phyloP scores from a whole-genome alignment of 2,888 invertebrate species.

The Chrysolina haemoptera region DNA sequence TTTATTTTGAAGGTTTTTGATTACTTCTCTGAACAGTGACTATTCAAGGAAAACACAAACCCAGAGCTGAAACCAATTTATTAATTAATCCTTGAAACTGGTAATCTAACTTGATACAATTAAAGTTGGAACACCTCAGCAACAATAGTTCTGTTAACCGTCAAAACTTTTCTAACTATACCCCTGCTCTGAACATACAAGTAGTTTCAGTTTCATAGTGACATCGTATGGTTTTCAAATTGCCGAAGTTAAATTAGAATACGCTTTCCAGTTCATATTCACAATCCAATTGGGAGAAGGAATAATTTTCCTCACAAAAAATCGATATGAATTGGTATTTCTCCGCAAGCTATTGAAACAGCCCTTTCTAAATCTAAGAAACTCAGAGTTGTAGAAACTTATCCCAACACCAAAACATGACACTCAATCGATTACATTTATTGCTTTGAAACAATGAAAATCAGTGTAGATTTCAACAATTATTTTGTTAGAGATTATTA shows the following conservation, averaged over 20 bases:
- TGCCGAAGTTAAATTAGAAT: slow-evolving; percentile 10
- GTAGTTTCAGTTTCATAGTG: slow-evolving; percentile 12
- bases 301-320: no score
- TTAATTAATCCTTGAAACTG: not conserved
- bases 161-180: slow-evolving; percentile 14
- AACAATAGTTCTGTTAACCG: slow-evolving; percentile 12
- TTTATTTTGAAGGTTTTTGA: not conserved
- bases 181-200: slow-evolving; percentile 9
- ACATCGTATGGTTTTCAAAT: slow-evolving; percentile 10
- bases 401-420: no score
- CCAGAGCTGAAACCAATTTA: not conserved
- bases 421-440: no score
- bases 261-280: slow-evolving; percentile 6
- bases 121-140: slow-evolving; percentile 9
- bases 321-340: no score
- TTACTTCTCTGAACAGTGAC: not conserved
- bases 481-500: no score
- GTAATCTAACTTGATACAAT: slow-evolving; percentile 21
- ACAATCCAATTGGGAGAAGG: not conserved
- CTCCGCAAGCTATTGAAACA: no score
- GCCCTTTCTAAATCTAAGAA: no score
- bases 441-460: no score
- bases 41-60: slow-evolving; percentile 2
- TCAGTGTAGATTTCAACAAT: no score
- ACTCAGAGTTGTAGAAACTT: no score